phyloP scores from a whole-genome alignment of 1,140 invertebrate species.

The Thaumetopoea pityocampa region DNA sequence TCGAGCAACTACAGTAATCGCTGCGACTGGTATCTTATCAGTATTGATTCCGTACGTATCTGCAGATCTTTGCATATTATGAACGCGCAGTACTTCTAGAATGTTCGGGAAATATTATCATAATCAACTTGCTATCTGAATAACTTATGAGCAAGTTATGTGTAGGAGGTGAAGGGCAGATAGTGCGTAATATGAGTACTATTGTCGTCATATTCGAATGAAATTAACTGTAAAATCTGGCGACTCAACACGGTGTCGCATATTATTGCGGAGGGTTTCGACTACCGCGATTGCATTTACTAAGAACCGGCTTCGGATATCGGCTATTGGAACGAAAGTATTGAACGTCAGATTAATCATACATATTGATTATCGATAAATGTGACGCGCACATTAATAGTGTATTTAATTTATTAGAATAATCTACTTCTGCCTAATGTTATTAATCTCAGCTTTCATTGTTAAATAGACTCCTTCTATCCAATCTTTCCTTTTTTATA shows the following conservation, averaged over 20 bases:
- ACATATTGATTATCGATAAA: too few species aligned
- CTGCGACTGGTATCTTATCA: constrained; percentile 10
- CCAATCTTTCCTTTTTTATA: too few species aligned
- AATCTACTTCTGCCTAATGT: too few species aligned
- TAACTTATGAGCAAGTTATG: too few species aligned
- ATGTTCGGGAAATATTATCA: too few species aligned
- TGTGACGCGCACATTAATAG: too few species aligned
- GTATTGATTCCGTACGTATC: constrained; percentile 7
- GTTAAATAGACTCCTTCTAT: too few species aligned
- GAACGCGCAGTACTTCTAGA: constrained; percentile 12
- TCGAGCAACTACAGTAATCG: neutral
- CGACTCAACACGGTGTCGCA: neutral
- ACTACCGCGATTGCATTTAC: constrained; percentile 9
- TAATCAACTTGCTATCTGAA: too few species aligned
- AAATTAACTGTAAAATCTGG: constrained; percentile 12
- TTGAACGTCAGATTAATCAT: too few species aligned
- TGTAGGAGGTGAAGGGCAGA: neutral
- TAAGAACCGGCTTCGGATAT: constrained; percentile 11
- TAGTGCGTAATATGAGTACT: constrained; percentile 3
- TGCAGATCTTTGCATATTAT: neutral
- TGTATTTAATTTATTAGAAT: too few species aligned
- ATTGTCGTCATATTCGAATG: constrained; percentile 9
- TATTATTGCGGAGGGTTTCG: constrained; percentile 9
- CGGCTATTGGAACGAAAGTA: constrained; percentile 13
- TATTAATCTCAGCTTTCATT: too few species aligned